Evolutionary conservation across 2,113 vertebrate genomes (phyloP).

Genomic region (Hypanus sabinus): DNA sequence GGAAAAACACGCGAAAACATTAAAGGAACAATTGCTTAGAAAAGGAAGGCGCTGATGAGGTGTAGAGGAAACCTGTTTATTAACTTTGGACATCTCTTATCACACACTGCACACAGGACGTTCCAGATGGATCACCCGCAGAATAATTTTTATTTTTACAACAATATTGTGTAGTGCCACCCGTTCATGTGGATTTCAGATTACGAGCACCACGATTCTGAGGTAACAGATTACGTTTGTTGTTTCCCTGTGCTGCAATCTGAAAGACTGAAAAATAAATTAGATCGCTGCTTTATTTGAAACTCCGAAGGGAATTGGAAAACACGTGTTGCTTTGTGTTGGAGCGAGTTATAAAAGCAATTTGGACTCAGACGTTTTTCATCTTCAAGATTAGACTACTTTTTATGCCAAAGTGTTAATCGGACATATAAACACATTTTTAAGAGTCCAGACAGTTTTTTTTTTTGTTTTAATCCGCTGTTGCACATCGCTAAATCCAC

Average conservation of each 20-base stretch:
- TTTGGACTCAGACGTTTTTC: background rate
- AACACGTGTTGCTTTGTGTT: slow-evolving; percentile 21
- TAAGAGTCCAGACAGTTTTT: background rate
- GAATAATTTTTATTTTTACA: slow-evolving; percentile 61
- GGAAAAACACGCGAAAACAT: slow-evolving; percentile 87
- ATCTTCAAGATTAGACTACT: background rate
- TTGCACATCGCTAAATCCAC: background rate
- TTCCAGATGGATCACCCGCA: slow-evolving; percentile 69
- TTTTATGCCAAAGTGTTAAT: background rate
- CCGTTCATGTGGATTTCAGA: slow-evolving; percentile 57
- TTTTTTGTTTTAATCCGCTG: background rate
- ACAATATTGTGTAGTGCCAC: slow-evolving; percentile 61
- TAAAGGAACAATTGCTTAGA: slow-evolving; percentile 84
- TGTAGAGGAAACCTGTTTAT: slow-evolving; percentile 85
- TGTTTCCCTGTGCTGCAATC: slow-evolving; percentile 35
- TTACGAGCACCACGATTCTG: slow-evolving; percentile 45
- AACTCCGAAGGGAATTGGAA: background rate
- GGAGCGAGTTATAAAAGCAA: background rate
- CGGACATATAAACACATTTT: background rate
- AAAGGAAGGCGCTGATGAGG: slow-evolving; percentile 88
- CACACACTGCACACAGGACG: slow-evolving; percentile 55
- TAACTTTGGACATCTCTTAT: slow-evolving; percentile 90
- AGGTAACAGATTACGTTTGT: slow-evolving; percentile 45
- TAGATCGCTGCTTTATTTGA: background rate
- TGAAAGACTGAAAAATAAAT: background rate